These are phyloP conservation scores for Burhinus oedicnemus DNA, from an alignment of 2,113 vertebrate genomes.

Conservation along the genomic window DNA sequence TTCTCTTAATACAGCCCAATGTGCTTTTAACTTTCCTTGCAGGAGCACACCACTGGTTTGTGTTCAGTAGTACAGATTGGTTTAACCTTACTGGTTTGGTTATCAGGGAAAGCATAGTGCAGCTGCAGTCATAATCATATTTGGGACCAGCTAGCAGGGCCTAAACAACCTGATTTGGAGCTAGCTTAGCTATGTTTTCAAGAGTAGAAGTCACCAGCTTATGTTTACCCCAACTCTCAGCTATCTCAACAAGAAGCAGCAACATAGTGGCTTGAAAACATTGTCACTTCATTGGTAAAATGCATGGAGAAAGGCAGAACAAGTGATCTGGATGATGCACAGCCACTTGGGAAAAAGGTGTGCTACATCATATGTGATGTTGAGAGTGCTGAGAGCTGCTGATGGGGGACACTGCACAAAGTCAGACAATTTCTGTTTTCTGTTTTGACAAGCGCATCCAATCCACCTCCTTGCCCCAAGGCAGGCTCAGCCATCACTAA, in stretches of 20 bases:
- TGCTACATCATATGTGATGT: accelerated
- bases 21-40: background rate
- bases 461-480: background rate
- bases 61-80: background rate
- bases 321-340: background rate
- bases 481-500: accelerated
- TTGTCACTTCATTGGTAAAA: background rate
- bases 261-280: background rate
- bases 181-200: background rate
- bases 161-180: background rate
- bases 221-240: background rate
- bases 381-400: background rate
- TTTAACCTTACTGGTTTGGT: background rate
- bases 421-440: background rate
- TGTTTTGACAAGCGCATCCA: background rate
- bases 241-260: background rate
- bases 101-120: background rate
- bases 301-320: background rate
- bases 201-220: background rate
- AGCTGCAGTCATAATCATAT: background rate
- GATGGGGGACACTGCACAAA: background rate
- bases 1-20: background rate
- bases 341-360: background rate
- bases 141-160: background rate
- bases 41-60: background rate